A percentile compares a stretch with the other conserved stretches of the same genome.
phyloP scores from a whole-genome alignment of 1,140 invertebrate genomes.

The Neodiprion pinetum region DNA sequence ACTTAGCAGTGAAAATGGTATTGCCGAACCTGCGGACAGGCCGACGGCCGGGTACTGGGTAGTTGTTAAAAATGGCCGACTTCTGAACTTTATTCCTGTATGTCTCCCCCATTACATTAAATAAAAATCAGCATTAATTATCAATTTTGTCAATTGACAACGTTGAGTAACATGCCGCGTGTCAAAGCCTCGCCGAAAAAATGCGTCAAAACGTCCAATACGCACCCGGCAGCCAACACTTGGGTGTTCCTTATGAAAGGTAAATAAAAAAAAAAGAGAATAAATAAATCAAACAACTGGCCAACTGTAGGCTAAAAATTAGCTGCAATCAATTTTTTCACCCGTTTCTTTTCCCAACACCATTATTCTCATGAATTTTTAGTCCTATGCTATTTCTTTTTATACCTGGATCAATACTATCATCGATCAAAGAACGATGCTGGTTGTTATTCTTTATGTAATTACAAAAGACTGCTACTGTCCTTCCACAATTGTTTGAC shows the following conservation, averaged over 20 bases:
- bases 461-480: too few species aligned
- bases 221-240: slow-evolving; percentile 61
- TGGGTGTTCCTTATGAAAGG: slow-evolving; percentile 74
- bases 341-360: not conserved
- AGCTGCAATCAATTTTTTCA: not conserved
- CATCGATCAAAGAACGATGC: not conserved
- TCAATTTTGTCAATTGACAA: slow-evolving; percentile 1
- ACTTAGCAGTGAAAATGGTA: not conserved
- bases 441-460: not conserved
- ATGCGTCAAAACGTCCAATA: slow-evolving; percentile 59
- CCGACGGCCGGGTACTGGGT: slow-evolving; percentile 4
- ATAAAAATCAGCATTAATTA: not conserved
- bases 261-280: slow-evolving; percentile 37
- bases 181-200: slow-evolving; percentile 66
- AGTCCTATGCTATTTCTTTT: too few species aligned
- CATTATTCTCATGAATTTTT: not conserved
- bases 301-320: not conserved
- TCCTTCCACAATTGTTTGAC: too few species aligned
- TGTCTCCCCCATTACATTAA: not conserved
- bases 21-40: not conserved
- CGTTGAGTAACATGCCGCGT: slow-evolving; percentile 58
- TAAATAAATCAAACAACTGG: slow-evolving; percentile 7
- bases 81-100: slow-evolving; percentile 7
- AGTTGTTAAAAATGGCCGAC: slow-evolving; percentile 16
- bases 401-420: not conserved